Base-by-base conservation (phyloP, 2,888 invertebrate species). In the Microdon myrmicae region DNA sequence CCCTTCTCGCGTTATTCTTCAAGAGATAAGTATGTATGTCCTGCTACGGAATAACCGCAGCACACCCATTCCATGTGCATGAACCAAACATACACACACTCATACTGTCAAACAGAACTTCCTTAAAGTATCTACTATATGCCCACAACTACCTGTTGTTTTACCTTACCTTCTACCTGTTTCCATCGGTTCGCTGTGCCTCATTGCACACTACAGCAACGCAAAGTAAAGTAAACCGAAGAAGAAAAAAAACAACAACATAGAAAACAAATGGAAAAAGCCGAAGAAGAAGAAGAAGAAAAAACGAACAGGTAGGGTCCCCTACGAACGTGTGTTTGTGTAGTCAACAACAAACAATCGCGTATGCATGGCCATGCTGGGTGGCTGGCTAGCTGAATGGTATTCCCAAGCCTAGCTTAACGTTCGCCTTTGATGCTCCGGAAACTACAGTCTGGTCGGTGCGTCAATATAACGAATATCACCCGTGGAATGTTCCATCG, bases 381-480 rank as follows among this genome's bases (percentile, higher is more conserved):
- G 29, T 45, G 49, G 34, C 61, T 58, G 48, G 28, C n/a, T 39
- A 31, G 37, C 49, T 59, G 53, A 49, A 38, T 49, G 22, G 19
- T 49, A 45, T 56, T 56, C 49, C 34, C 13, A 61, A 61, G 48
- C 49, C 43, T 39, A 32, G 49, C 55, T 49, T 39, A 49, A 43
- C 58, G 56, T 51, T 51, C 26, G 41, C 29, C 29, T 22, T 31
- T 31, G 45, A 53, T 51, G 41, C 47, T 49, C 35, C 51, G 43
- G 49, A 31, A 43, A 29, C 41, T 53, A 53, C 64, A 56, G 43
- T 43, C 29, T 58, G 51, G 64, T 64, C 43, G 38, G 34, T 45
- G 25, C 64, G 51, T 64, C 56, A 47, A 58, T 58, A 58, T 56
- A 47, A 64, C 51, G 37, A 64, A 43, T 64, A 41, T 39, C 45